Percentiles rank a stretch among this genome's conserved stretches.
Conservation (phyloP, 2,888 invertebrate species). For the Apoda limacodes region DNA sequence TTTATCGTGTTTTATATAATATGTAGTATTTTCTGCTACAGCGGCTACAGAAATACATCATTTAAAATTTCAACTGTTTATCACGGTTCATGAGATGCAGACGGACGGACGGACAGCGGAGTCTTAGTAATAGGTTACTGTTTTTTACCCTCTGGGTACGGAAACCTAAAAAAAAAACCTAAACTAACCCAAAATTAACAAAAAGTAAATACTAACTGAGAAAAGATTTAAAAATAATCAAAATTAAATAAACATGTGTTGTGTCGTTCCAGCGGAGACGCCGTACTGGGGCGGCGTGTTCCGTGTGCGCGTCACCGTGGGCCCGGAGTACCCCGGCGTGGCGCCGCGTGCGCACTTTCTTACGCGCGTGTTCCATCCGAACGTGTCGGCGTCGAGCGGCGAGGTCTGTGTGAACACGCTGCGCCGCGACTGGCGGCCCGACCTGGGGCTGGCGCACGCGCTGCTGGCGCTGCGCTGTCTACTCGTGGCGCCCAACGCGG, state of each 20-base stretch:
- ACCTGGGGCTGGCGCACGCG: constrained; percentile 95
- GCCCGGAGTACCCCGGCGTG: constrained; percentile 91
- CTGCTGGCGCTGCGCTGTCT: constrained; percentile 92
- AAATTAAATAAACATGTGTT: background rate
- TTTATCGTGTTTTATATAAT: too few species aligned
- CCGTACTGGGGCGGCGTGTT: constrained; percentile 92
- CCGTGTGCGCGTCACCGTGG: constrained; percentile 88
- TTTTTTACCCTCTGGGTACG: too few species aligned
- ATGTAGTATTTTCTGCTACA: too few species aligned
- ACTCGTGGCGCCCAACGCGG: constrained; percentile 96
- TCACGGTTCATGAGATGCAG: too few species aligned
- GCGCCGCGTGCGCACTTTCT: constrained; percentile 95
- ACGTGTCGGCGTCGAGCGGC: constrained; percentile 90
- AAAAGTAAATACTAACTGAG: too few species aligned
- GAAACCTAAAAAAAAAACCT: too few species aligned
- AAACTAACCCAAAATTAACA: too few species aligned
- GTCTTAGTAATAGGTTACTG: too few species aligned
- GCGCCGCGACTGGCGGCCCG: constrained; percentile 96
- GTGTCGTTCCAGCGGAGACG: constrained; percentile 77
- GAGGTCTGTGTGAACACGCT: constrained; percentile 98
- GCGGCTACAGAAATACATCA: too few species aligned
- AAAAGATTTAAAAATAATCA: too few species aligned
- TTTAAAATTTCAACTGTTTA: too few species aligned
- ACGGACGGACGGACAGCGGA: too few species aligned
- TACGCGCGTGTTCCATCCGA: constrained; percentile 97